A percentile compares a stretch with the other conserved stretches of the same genome.
Evolutionary conservation across 2,888 invertebrate species (phyloP).

Genomic region (Linnaemya vulpina): DNA sequence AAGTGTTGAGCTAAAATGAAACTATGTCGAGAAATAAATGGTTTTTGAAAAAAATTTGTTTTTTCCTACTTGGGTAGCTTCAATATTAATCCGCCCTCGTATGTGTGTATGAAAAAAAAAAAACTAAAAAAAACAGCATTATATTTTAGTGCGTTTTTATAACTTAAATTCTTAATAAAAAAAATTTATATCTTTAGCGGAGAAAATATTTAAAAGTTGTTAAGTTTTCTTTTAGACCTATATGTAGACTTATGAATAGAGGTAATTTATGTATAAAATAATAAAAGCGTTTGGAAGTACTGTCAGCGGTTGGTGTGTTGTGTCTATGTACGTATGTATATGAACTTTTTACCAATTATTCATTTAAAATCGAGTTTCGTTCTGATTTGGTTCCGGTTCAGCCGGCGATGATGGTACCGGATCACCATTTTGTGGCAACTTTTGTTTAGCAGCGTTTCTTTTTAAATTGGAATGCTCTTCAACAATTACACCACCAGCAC

Average conservation of each 20-base stretch:
- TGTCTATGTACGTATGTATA: too few relatives aligned
- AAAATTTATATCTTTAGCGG: background rate
- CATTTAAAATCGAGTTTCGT: slow-evolving; percentile 78
- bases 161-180: slow-evolving; percentile 1
- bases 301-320: background rate
- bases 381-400: slow-evolving; percentile 60
- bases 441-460: slow-evolving; percentile 16
- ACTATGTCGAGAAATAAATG: too few relatives aligned
- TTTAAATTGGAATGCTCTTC: slow-evolving; percentile 9
- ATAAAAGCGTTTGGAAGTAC: slow-evolving; percentile 1
- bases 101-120: too few relatives aligned
- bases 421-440: slow-evolving; percentile 2
- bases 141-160: background rate
- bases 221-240: slow-evolving; percentile 26
- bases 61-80: too few relatives aligned
- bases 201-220: slow-evolving; percentile 1
- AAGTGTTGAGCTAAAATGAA: too few relatives aligned
- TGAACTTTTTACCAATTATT: background rate
- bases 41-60: too few relatives aligned
- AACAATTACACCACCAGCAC: background rate
- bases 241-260: slow-evolving; percentile 22
- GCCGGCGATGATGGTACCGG: background rate
- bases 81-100: too few relatives aligned
- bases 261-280: slow-evolving; percentile 30
- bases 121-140: too few relatives aligned